Conservation (phyloP, 1,140 invertebrate genomes). For the Tribolium madens region DNA sequence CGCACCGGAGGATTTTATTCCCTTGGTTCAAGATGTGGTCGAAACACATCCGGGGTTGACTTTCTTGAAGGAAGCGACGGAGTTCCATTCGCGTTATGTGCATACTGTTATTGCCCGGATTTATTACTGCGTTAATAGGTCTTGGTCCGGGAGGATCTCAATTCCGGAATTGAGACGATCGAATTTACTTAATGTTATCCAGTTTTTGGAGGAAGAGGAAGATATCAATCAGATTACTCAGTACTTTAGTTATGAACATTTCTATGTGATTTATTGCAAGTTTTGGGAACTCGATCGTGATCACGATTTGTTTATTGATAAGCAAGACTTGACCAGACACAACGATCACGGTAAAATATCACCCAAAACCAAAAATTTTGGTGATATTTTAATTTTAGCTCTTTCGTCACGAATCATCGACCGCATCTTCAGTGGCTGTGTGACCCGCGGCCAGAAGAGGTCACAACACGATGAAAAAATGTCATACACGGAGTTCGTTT, state of each 20-base stretch:
- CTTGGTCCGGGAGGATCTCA: slow-evolving; percentile 95
- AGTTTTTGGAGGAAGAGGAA: slow-evolving; percentile 88
- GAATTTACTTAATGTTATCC: slow-evolving; percentile 85
- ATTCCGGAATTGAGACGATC: slow-evolving; percentile 91
- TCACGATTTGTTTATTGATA: slow-evolving; percentile 97
- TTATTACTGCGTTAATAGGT: slow-evolving; percentile 97
- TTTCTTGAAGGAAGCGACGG: slow-evolving; percentile 96
- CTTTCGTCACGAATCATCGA: slow-evolving; percentile 96
- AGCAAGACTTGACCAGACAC: slow-evolving; percentile 92
- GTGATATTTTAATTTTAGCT: slow-evolving; percentile 72
- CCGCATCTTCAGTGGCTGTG: slow-evolving; percentile 96
- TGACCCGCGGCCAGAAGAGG: slow-evolving; percentile 80
- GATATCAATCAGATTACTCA: slow-evolving; percentile 98
- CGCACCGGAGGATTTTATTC: slow-evolving; percentile 89
- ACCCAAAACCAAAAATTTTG: not conserved
- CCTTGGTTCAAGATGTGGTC: slow-evolving; percentile 96
- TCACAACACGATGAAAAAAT: slow-evolving; percentile 75
- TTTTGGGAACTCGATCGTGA: slow-evolving; percentile 99
- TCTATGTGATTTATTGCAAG: slow-evolving; percentile 99
- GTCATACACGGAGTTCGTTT: slow-evolving; percentile 99
- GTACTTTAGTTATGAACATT: slow-evolving; percentile 99
- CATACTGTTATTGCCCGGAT: slow-evolving; percentile 97
- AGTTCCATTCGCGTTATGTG: slow-evolving; percentile 99
- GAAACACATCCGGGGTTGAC: slow-evolving; percentile 98
- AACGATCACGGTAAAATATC: slow-evolving; percentile 90